Conservation (phyloP, 2,113 vertebrate genomes). For the Microcebus jonahi region DNA sequence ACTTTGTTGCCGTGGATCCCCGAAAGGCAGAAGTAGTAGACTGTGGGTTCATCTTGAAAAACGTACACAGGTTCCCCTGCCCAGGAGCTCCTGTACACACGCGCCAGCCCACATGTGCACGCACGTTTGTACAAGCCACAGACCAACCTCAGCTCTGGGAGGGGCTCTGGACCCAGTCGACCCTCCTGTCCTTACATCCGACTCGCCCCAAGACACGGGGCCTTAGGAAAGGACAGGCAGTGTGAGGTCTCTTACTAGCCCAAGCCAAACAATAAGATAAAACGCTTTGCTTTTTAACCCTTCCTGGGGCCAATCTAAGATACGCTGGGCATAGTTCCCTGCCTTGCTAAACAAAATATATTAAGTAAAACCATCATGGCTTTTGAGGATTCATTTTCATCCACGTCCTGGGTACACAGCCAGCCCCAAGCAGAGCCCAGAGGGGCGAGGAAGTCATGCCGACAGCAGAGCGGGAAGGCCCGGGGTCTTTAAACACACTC, state of each 20-base stretch:
- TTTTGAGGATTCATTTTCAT: not conserved
- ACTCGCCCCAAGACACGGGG: not conserved
- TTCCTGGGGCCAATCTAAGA: not conserved
- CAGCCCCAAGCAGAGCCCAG: not conserved
- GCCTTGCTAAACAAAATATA: not conserved
- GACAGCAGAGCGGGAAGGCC: not conserved
- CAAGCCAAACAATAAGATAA: not conserved
- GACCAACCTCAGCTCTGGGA: not conserved
- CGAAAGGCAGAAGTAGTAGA: not conserved
- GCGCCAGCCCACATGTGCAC: rapidly evolving
- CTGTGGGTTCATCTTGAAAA: not conserved
- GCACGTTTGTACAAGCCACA: too few relatives aligned
- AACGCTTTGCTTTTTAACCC: not conserved
- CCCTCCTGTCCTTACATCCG: not conserved
- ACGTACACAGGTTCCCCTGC: not conserved
- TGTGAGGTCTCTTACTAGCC: not conserved
- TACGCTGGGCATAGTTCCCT: rapidly evolving
- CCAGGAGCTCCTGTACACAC: not conserved
- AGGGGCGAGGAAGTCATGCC: rapidly evolving
- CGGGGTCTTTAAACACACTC: not conserved
- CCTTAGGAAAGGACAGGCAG: not conserved
- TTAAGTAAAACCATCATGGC: not conserved
- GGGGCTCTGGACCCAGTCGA: too few relatives aligned
- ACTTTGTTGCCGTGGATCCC: not conserved
- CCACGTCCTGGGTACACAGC: not conserved